Conservation (phyloP, 2,888 invertebrate genomes). For the Phragmatobia fuliginosa region DNA sequence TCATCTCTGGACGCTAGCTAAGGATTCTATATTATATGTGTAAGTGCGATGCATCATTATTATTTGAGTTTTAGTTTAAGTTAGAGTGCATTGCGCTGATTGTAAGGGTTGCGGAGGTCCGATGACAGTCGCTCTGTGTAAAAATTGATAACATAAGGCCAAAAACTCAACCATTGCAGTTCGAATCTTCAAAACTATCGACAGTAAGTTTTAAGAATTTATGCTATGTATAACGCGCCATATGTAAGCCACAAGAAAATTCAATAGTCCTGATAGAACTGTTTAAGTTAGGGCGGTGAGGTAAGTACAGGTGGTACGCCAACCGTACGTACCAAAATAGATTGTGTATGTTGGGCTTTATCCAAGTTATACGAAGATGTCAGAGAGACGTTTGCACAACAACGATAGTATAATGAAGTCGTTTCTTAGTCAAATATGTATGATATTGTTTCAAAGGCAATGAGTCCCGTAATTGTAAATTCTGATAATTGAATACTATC, state of each 20-base stretch:
- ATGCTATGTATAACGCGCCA: too few relatives aligned
- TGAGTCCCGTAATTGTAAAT: conserved; percentile 9
- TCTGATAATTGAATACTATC: neutral
- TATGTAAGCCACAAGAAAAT: neutral
- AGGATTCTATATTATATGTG: too few relatives aligned
- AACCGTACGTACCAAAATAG: neutral
- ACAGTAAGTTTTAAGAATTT: too few relatives aligned
- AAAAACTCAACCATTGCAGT: too few relatives aligned
- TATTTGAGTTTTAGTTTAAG: too few relatives aligned
- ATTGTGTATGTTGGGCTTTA: conserved; percentile 7
- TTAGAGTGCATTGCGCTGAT: too few relatives aligned
- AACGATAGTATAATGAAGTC: conserved; percentile 44
- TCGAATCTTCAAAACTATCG: too few relatives aligned
- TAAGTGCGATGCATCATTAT: too few relatives aligned
- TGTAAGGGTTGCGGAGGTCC: too few relatives aligned
- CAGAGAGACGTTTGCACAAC: conserved; percentile 18
- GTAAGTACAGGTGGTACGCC: neutral
- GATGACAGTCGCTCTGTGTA: too few relatives aligned
- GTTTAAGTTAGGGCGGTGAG: neutral
- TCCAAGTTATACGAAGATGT: conserved; percentile 11
- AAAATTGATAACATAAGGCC: too few relatives aligned
- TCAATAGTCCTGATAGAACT: neutral
- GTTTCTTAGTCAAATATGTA: conserved; percentile 43
- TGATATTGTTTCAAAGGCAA: conserved; percentile 37
- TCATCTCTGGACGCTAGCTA: too few relatives aligned